Base-by-base conservation (phyloP, 2,797 vertebrate genomes). In the Gymnothorax javanicus region DNA sequence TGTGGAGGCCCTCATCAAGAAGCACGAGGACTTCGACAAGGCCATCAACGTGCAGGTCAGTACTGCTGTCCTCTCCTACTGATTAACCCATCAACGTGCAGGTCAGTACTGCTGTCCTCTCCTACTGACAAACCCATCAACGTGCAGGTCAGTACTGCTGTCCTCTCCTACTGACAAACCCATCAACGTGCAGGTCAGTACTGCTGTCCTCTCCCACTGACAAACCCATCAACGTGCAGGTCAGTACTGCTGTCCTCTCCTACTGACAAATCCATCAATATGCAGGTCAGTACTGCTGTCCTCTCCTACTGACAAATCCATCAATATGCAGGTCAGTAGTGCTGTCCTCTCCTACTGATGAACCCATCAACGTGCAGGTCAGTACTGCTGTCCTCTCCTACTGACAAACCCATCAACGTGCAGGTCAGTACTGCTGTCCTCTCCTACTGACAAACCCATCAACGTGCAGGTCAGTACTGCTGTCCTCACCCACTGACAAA, bases 1-100 rank as follows among this genome's bases (percentile, higher is more conserved):
- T 0, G 98, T 99, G 91, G 99, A 99, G 92, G 99, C 99, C 0
- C 97, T 99, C 84, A 99, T 99, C 94, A 99, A 99, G 93, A 99
- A 99, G 86, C 99, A 99, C 0, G 99, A 99, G 90, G 99, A 99
- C 93, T 99, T 99, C n/a, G 99, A 99, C 94, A 99, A 99, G 91
- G 99, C 99, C 67, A 99, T 99, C 89, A 99, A 99, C 0, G 98
- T 99, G 27, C 98, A 99, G 98, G 98, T 99, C 86, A 91, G 93
- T 27, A 5, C 23, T 57, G 25, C 50, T 50, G 7, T 2, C 27
- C 43, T 23, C 75, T 58, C 73, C 27, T 23, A 11, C 75, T 15
- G 71, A 56, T 23, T 50, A 23, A 7, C 6, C 33, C 15, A 4
- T 17, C 50, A 7, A n/a, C 75, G 23, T 13, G 54, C 54, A 23